These are phyloP conservation scores for Labroides dimidiatus DNA, from an alignment of 2,797 vertebrate genomes.

Conservation along the genomic window DNA sequence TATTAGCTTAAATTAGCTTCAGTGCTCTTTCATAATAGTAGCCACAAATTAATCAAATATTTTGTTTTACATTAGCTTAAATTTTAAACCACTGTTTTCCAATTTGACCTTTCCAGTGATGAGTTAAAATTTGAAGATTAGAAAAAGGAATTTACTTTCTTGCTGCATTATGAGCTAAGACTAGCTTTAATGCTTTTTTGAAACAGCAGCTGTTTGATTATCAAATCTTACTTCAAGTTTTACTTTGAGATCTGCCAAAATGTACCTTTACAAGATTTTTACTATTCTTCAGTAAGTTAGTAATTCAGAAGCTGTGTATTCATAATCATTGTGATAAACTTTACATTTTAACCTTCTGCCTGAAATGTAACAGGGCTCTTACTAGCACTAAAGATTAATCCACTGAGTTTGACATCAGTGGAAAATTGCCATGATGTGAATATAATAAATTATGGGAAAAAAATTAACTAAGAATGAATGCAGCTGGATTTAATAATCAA, in stretches of 20 bases:
- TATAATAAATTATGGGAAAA: neutral
- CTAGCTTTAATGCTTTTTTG: neutral
- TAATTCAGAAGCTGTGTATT: neutral
- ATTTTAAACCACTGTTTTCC: no score
- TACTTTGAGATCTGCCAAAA: neutral
- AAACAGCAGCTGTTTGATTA: no score
- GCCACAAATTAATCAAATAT: no score
- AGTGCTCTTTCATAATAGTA: no score
- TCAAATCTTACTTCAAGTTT: no score
- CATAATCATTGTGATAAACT: neutral
- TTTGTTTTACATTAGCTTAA: no score
- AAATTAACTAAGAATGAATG: slow-evolving; percentile 12
- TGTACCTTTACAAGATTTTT: neutral
- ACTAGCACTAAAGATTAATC: neutral
- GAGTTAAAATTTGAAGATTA: neutral
- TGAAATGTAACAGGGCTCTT: neutral
- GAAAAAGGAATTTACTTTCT: neutral
- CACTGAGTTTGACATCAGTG: neutral
- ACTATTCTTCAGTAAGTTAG: neutral
- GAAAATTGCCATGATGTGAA: neutral
- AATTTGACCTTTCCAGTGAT: no score
- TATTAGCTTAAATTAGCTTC: no score
- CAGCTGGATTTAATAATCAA: slow-evolving; percentile 8
- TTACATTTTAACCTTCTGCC: neutral
- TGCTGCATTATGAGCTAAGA: neutral